A percentile compares a stretch with the other conserved stretches of the same genome.
These are phyloP conservation scores for Pardosa pseudoannulata DNA, from an alignment of 2,888 invertebrate genomes.

Conservation along the genomic window DNA sequence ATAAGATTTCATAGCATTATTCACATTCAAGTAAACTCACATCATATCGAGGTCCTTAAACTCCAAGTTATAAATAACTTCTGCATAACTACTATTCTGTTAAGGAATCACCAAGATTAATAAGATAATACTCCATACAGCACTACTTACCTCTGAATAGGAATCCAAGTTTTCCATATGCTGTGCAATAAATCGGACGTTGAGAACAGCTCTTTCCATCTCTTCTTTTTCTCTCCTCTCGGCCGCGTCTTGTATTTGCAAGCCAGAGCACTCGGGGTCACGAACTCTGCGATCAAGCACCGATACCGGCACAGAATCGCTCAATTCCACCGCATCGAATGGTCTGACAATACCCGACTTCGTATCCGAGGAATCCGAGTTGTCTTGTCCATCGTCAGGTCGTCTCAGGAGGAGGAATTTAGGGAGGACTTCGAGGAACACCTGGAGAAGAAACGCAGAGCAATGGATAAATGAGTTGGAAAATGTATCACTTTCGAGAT, in stretches of 20 bases:
- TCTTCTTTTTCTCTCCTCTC: constrained; percentile 70
- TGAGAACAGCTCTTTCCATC: constrained; percentile 91
- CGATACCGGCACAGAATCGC: constrained; percentile 54
- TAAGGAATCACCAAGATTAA: too few species aligned
- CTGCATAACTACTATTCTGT: too few species aligned
- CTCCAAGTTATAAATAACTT: too few species aligned
- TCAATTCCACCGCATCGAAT: constrained; percentile 60
- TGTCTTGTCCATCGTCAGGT: constrained; percentile 83
- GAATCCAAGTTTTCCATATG: constrained; percentile 96
- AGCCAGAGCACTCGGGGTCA: constrained; percentile 54
- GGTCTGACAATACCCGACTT: constrained; percentile 41
- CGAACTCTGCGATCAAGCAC: constrained; percentile 46
- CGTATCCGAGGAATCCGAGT: constrained; percentile 56
- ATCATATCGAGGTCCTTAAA: too few species aligned
- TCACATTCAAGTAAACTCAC: too few species aligned
- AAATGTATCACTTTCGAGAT: too few species aligned
- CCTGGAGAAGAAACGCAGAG: too few species aligned
- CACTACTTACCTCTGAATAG: constrained; percentile 92
- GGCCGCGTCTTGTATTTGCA: constrained; percentile 20
- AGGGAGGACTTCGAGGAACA: constrained; percentile 94
- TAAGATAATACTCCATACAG: too few species aligned
- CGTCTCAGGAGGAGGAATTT: constrained; percentile 92
- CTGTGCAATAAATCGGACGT: constrained; percentile 95
- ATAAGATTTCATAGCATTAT: too few species aligned
- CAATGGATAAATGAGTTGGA: too few species aligned